Evolutionary conservation across 2,113 vertebrate species (phyloP).

Genomic region (Mormyrus lacerda): DNA sequence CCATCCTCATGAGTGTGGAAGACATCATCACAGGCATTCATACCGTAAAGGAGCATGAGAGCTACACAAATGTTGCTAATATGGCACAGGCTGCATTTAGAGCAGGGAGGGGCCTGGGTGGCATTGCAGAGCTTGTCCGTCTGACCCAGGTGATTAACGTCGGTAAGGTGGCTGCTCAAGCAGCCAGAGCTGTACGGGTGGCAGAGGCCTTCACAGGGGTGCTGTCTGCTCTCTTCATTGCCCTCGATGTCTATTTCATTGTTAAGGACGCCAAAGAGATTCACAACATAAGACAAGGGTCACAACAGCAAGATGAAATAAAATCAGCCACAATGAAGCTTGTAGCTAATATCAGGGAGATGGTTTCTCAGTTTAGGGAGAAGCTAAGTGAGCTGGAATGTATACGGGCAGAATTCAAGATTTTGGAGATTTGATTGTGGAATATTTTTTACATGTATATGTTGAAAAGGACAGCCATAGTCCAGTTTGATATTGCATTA

Average conservation of each 20-base stretch:
- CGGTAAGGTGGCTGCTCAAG: too few species aligned
- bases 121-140: too few species aligned
- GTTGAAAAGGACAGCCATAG: background rate
- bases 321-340: constrained; percentile 36
- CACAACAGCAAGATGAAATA: background rate
- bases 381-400: constrained; percentile 14
- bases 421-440: background rate
- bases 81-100: too few species aligned
- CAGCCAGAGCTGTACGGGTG: too few species aligned
- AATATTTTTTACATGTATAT: background rate
- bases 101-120: too few species aligned
- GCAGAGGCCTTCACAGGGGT: too few species aligned
- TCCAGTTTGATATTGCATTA: background rate
- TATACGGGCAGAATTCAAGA: background rate
- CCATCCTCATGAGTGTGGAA: background rate
- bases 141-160: too few species aligned
- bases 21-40: too few species aligned
- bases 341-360: constrained; percentile 22
- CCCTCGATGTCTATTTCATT: constrained; percentile 33
- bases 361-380: background rate
- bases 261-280: constrained; percentile 37
- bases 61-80: too few species aligned
- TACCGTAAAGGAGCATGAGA: too few species aligned
- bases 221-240: constrained; percentile 8
- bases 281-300: constrained; percentile 23